A percentile compares a stretch with the other conserved stretches of the same genome.
phyloP scores from a whole-genome alignment of 2,888 invertebrate species.

The Pristionchus arcanus region DNA sequence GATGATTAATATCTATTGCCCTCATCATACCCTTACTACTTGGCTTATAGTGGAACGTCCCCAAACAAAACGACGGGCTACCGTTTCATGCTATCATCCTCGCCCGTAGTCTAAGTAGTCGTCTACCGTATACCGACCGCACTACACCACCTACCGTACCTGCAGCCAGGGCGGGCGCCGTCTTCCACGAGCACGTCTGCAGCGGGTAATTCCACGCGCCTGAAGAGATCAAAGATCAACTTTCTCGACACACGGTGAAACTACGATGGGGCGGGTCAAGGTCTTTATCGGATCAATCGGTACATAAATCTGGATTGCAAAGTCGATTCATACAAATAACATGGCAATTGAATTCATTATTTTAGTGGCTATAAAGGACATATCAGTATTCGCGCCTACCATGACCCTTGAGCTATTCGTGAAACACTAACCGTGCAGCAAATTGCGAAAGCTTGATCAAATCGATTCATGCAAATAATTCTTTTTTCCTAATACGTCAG shows the following conservation, averaged over 20 bases:
- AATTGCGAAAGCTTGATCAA: too few species aligned
- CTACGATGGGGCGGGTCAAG: neutral
- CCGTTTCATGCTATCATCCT: neutral
- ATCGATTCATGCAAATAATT: too few species aligned
- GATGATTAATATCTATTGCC: too few species aligned
- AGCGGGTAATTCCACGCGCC: conserved; percentile 84
- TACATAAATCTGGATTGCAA: neutral
- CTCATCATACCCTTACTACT: neutral
- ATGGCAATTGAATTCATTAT: neutral
- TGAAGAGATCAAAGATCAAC: conserved; percentile 40
- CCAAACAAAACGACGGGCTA: too few species aligned
- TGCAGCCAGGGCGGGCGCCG: conserved; percentile 81
- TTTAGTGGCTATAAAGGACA: neutral
- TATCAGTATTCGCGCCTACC: neutral
- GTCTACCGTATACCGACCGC: neutral
- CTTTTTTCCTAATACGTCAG: too few species aligned
- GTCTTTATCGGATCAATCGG: conserved; percentile 28
- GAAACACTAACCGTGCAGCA: too few species aligned
- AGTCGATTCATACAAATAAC: neutral
- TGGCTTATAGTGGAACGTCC: too few species aligned
- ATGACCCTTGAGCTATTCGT: too few species aligned
- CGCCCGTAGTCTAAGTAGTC: neutral
- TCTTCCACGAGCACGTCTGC: conserved; percentile 82
- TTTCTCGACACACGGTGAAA: neutral
- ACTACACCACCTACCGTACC: neutral